Percentiles rank a stretch among this genome's conserved stretches.
These are phyloP conservation scores for Argya squamiceps DNA, from an alignment of 2,797 vertebrate species.

Conservation along the genomic window DNA sequence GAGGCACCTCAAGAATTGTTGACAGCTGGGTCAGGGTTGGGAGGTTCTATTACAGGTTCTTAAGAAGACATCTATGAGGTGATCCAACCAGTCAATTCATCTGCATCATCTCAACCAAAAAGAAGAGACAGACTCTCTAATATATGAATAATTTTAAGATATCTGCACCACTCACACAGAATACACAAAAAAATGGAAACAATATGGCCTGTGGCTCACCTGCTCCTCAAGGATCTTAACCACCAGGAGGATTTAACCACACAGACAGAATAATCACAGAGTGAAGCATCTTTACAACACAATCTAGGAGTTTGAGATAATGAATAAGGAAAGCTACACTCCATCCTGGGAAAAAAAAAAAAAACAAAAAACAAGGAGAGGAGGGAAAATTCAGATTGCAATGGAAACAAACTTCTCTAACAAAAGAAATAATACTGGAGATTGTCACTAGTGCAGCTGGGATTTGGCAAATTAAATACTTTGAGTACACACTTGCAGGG, in stretches of 20 bases:
- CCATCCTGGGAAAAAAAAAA: not conserved
- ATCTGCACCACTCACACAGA: not conserved
- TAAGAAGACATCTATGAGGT: not conserved
- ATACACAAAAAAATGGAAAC: not conserved
- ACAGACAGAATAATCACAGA: not conserved
- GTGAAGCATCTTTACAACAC: not conserved
- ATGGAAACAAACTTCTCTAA: not conserved
- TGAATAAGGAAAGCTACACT: not conserved
- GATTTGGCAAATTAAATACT: conserved; percentile 16
- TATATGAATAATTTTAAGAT: not conserved
- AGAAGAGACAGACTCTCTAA: not conserved
- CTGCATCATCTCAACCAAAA: not conserved
- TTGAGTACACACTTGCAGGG: not conserved
- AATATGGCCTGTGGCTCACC: not conserved
- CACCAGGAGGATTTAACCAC: not conserved
- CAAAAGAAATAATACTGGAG: conserved; percentile 53
- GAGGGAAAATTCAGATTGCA: not conserved
- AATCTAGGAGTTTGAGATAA: not conserved
- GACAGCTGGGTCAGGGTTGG: not conserved
- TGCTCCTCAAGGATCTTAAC: not conserved
- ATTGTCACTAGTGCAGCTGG: not conserved
- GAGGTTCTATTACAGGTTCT: not conserved
- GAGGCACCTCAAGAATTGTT: not conserved
- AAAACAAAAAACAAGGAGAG: not conserved
- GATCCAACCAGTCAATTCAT: not conserved